These are phyloP conservation scores for Ophthalmotilapia sp. DNA, from an alignment of 2,113 vertebrate genomes.

Conservation along the genomic window DNA sequence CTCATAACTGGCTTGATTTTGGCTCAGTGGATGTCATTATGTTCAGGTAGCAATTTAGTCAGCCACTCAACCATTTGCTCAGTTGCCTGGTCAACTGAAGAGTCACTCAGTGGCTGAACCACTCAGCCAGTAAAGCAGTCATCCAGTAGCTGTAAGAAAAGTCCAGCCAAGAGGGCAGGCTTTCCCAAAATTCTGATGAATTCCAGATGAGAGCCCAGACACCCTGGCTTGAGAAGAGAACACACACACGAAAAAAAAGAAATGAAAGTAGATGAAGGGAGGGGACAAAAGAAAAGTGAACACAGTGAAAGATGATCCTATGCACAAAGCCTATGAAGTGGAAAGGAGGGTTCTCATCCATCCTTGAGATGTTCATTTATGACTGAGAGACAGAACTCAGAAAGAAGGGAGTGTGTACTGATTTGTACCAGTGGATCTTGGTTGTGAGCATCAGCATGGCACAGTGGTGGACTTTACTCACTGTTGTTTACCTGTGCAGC, in stretches of 20 bases:
- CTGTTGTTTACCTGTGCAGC: slow-evolving; percentile 33
- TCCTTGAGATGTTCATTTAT: neutral
- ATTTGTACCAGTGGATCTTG: neutral
- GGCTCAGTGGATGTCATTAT: neutral
- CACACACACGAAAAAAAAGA: neutral
- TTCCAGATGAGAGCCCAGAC: slow-evolving; percentile 65
- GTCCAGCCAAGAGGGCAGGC: slow-evolving; percentile 31
- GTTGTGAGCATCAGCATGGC: slow-evolving; percentile 14
- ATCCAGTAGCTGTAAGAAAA: slow-evolving; percentile 11
- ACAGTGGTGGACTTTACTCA: slow-evolving; percentile 15
- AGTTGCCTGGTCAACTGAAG: neutral
- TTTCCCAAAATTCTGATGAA: slow-evolving; percentile 38
- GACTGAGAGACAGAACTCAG: neutral
- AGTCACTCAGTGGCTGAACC: neutral
- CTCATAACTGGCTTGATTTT: neutral
- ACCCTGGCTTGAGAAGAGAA: slow-evolving; percentile 2
- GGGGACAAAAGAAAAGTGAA: neutral
- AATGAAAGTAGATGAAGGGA: neutral
- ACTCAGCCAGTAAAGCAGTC: slow-evolving; percentile 3
- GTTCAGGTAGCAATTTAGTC: neutral
- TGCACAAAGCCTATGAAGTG: neutral
- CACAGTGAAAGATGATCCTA: neutral
- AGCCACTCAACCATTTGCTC: neutral
- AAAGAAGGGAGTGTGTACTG: neutral
- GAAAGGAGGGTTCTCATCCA: neutral